Conservation (phyloP, 2,888 invertebrate species). For the Malachius bipustulatus region DNA sequence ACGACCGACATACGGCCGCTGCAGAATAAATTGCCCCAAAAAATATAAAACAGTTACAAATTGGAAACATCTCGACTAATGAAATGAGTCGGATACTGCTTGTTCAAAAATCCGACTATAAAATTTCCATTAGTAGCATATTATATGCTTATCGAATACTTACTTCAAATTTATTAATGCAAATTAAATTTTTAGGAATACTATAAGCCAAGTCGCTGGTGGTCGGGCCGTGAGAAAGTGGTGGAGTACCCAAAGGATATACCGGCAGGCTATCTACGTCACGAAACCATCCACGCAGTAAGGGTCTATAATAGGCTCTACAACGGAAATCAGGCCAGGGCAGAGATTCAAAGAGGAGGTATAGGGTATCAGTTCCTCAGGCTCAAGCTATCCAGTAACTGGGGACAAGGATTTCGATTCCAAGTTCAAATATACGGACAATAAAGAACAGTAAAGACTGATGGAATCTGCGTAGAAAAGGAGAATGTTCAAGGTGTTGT, state of each 20-base stretch:
- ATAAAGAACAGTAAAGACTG: too few relatives aligned
- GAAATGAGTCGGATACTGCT: too few relatives aligned
- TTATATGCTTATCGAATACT: slow-evolving; percentile 3
- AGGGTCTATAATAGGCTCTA: slow-evolving; percentile 29
- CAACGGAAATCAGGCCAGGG: slow-evolving; percentile 28
- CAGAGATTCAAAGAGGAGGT: slow-evolving; percentile 27
- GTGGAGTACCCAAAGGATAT: slow-evolving; percentile 28
- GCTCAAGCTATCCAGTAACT: slow-evolving; percentile 24
- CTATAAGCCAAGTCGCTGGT: slow-evolving; percentile 27
- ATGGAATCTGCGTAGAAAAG: too few relatives aligned
- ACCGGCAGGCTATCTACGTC: slow-evolving; percentile 26
- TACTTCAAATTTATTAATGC: slow-evolving; percentile 5
- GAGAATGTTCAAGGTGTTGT: too few relatives aligned
- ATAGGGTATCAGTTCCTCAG: slow-evolving; percentile 27
- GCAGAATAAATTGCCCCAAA: too few relatives aligned
- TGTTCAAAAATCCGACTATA: too few relatives aligned
- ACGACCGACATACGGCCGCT: too few relatives aligned
- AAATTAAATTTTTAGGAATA: slow-evolving; percentile 23
- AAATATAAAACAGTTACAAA: too few relatives aligned
- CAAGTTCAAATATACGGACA: slow-evolving; percentile 29
- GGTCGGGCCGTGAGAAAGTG: slow-evolving; percentile 24
- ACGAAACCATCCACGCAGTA: slow-evolving; percentile 29
- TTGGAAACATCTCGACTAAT: too few relatives aligned
- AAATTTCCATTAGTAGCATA: slow-evolving; percentile 1
- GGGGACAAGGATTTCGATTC: slow-evolving; percentile 28